Evolutionary conservation across 2,797 vertebrate species (phyloP).

Genomic region (Lepus townsendii): DNA sequence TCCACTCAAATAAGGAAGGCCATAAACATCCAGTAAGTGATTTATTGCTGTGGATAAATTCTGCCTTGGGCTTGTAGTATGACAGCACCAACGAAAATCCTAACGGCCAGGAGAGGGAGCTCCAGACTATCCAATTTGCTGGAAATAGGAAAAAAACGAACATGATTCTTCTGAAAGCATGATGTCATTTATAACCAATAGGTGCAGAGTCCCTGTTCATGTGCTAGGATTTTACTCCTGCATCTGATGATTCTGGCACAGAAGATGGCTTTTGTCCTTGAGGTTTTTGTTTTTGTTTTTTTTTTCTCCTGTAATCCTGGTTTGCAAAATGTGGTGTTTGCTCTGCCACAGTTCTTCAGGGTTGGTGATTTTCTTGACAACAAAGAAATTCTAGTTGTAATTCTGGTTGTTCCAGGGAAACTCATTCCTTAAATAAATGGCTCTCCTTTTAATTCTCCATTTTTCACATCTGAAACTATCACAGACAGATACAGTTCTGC

Average conservation of each 20-base stretch:
- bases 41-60: slow-evolving; percentile 2
- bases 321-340: not conserved
- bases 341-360: not conserved
- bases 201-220: slow-evolving; percentile 77
- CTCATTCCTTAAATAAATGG: not conserved
- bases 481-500: not conserved
- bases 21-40: not conserved
- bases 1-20: not conserved
- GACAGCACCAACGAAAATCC: slow-evolving; percentile 29
- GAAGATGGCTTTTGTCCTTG: slow-evolving; percentile 84
- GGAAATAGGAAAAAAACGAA: slow-evolving; percentile 57
- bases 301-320: slow-evolving; percentile 62
- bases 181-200: slow-evolving; percentile 97
- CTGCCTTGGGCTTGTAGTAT: slow-evolving; percentile 20
- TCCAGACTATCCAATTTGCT: slow-evolving; percentile 72
- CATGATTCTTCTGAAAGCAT: slow-evolving; percentile 85
- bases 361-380: slow-evolving; percentile 21
- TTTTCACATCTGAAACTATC: slow-evolving; percentile 40
- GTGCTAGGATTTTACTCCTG: slow-evolving; percentile 80
- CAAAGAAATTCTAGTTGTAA: not conserved
- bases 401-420: not conserved
- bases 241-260: slow-evolving; percentile 82
- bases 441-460: not conserved
- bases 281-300: slow-evolving; percentile 74
- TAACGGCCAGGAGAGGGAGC: slow-evolving; percentile 88